Evolutionary conservation across 2,888 invertebrate genomes (phyloP).

Genomic region (Dynastes grantii): DNA sequence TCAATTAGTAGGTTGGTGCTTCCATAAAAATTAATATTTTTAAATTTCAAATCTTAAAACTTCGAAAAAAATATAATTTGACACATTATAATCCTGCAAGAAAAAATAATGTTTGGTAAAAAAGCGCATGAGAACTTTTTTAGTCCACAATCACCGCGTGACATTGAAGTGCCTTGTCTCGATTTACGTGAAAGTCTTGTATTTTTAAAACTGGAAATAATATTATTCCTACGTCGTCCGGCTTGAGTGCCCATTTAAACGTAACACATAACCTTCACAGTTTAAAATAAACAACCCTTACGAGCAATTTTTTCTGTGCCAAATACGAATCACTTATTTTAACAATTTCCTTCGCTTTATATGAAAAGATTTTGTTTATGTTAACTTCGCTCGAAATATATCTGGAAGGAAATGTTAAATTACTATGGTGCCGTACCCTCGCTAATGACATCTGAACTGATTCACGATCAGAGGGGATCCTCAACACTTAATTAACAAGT

Average conservation of each 20-base stretch:
- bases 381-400: not conserved
- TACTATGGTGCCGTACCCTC: not conserved
- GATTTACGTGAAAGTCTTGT: not conserved
- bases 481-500: slow-evolving; percentile 29
- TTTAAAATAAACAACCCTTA: not conserved
- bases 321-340: not conserved
- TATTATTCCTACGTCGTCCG: not conserved
- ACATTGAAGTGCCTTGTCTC: not conserved
- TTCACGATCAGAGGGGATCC: not conserved
- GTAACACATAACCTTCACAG: too few relatives aligned
- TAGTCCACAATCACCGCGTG: too few relatives aligned
- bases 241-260: not conserved
- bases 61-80: too few relatives aligned
- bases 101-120: too few relatives aligned
- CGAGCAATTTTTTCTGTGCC: not conserved
- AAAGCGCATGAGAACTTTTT: too few relatives aligned
- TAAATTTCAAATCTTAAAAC: too few relatives aligned
- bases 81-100: too few relatives aligned
- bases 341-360: not conserved
- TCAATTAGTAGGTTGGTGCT: too few relatives aligned
- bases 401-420: slow-evolving; percentile 5
- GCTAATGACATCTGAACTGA: slow-evolving; percentile 19
- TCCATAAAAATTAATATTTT: too few relatives aligned
- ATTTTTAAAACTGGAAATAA: not conserved
- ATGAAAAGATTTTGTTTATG: not conserved